phyloP scores from a whole-genome alignment of 1,140 invertebrate genomes.

The Caerostris extrusa region DNA sequence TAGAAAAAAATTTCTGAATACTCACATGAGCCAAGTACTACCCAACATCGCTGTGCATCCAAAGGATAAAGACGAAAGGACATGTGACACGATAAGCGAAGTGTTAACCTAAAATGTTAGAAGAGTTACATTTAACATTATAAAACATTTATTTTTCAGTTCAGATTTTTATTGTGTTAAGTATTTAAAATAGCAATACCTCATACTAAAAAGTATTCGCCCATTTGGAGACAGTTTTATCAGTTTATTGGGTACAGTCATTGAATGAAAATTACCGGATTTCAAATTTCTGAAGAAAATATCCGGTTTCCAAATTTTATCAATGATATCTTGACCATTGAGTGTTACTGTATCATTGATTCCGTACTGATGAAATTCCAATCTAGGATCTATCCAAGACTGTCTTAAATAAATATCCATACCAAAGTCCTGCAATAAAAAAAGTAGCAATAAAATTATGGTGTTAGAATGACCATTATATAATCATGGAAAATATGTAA shows the following conservation, averaged over 20 bases:
- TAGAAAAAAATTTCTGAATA: constrained; percentile 23
- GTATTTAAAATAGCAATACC: constrained; percentile 79
- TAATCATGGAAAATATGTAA: neutral
- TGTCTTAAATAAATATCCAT: constrained; percentile 81
- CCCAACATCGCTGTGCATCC: constrained; percentile 78
- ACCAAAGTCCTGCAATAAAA: constrained; percentile 80
- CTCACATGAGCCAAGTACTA: constrained; percentile 79
- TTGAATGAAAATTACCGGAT: constrained; percentile 81
- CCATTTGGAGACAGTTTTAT: constrained; percentile 81
- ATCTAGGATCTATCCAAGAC: constrained; percentile 81
- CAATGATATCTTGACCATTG: constrained; percentile 79
- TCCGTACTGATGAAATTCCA: constrained; percentile 76
- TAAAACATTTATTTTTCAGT: no score
- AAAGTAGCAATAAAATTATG: neutral
- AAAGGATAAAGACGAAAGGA: constrained; percentile 79
- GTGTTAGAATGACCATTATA: neutral
- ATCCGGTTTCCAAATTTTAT: constrained; percentile 82
- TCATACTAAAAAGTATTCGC: constrained; percentile 82
- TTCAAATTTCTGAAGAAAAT: constrained; percentile 83
- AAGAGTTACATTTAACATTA: neutral
- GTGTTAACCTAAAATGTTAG: constrained; percentile 77
- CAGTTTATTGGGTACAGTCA: constrained; percentile 82
- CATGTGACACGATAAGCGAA: constrained; percentile 79
- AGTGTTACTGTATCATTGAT: constrained; percentile 77
- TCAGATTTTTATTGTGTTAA: no score